phyloP scores from a whole-genome alignment of 92 coral and sea anemone genomes.

The Nematostella vectensis region DNA sequence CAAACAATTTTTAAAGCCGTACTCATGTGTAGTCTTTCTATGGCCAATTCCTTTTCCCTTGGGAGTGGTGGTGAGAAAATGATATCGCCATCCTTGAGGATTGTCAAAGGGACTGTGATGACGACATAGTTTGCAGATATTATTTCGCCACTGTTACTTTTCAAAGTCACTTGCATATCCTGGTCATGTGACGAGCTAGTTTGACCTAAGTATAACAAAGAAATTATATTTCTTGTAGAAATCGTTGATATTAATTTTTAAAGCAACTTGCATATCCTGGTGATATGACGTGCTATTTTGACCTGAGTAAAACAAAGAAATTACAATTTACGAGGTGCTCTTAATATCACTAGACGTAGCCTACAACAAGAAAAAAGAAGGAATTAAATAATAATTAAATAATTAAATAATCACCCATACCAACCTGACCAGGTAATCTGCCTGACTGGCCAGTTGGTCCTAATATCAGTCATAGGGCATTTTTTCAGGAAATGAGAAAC shows the following conservation, averaged over 20 bases:
- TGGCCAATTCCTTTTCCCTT: constrained; percentile 48
- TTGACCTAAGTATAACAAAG: not conserved
- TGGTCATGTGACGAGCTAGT: not conserved
- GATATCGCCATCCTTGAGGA: constrained; percentile 82
- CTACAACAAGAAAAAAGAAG: too few relatives aligned
- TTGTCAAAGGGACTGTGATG: constrained; percentile 77
- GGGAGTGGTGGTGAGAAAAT: constrained; percentile 68
- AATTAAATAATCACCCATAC: not conserved
- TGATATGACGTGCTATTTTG: too few relatives aligned
- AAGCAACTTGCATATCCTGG: too few relatives aligned
- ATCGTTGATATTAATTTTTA: too few relatives aligned
- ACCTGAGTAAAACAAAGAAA: too few relatives aligned
- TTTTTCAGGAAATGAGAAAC: constrained; percentile 43
- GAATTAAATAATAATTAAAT: not conserved
- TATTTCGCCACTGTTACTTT: constrained; percentile 46
- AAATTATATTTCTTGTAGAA: not conserved
- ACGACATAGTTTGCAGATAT: constrained; percentile 46
- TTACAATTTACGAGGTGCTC: too few relatives aligned
- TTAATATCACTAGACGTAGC: too few relatives aligned
- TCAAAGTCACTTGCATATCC: constrained; percentile 21
- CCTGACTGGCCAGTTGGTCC: constrained; percentile 75
- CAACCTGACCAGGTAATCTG: constrained; percentile 61
- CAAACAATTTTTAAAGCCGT: constrained; percentile 84
- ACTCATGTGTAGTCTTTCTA: constrained; percentile 61
- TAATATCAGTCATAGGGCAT: constrained; percentile 39